phyloP scores from a whole-genome alignment of 1,140 invertebrate genomes.

The Megalonaias nervosa region DNA sequence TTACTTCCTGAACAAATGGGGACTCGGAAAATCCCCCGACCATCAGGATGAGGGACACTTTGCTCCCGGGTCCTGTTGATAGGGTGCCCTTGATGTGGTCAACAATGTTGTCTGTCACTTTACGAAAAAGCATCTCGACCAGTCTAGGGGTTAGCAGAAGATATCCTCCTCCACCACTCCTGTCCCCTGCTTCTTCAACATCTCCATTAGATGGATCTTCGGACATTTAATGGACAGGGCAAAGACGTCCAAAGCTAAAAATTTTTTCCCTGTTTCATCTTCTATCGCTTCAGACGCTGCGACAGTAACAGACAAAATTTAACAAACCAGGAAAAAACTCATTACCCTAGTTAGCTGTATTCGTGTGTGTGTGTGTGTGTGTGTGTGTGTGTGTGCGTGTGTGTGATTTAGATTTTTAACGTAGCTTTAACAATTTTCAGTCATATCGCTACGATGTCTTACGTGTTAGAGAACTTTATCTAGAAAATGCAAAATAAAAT shows the following conservation, averaged over 20 bases:
- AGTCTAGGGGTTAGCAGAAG: conserved; percentile 10
- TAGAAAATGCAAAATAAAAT: too few relatives aligned
- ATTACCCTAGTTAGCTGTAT: too few relatives aligned
- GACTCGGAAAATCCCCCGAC: conserved; percentile 26
- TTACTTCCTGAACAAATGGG: conserved; percentile 14
- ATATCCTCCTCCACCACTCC: background rate
- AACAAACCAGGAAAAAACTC: too few relatives aligned
- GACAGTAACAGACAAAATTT: too few relatives aligned
- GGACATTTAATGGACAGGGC: conserved; percentile 16
- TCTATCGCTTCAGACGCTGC: conserved; percentile 19
- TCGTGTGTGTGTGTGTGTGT: too few relatives aligned
- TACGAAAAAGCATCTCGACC: conserved; percentile 15
- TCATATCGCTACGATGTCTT: too few relatives aligned
- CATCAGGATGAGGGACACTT: conserved; percentile 11
- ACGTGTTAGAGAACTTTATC: too few relatives aligned
- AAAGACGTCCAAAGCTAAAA: conserved; percentile 12
- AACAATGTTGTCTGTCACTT: conserved; percentile 2
- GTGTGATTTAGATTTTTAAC: too few relatives aligned
- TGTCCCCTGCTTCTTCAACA: conserved; percentile 8
- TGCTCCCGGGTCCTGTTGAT: background rate
- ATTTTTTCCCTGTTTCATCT: conserved; percentile 14
- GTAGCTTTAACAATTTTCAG: too few relatives aligned
- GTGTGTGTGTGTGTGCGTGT: too few relatives aligned
- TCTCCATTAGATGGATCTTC: conserved; percentile 9
- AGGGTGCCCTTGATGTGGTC: conserved; percentile 11